A percentile compares a stretch with the other conserved stretches of the same genome.
Evolutionary conservation across 2,113 vertebrate species (phyloP).

Genomic region (Rana temporaria): DNA sequence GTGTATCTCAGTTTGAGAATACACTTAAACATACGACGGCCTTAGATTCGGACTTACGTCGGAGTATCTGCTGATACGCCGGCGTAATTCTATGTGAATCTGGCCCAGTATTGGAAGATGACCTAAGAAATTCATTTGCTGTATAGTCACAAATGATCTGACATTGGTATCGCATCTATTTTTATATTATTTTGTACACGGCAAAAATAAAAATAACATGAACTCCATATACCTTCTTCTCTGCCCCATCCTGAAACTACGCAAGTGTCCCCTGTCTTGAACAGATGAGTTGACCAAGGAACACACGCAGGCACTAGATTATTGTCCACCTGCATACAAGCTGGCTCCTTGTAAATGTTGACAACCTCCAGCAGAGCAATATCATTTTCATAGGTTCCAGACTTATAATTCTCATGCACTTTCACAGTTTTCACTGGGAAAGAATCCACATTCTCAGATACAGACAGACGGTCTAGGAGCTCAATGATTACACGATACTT

Average conservation of each 20-base stretch:
- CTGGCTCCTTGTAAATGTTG: background rate
- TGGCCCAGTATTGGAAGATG: too few species aligned
- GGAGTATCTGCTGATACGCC: too few species aligned
- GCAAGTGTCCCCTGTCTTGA: conserved; percentile 80
- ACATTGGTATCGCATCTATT: too few species aligned
- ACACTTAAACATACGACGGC: too few species aligned
- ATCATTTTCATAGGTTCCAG: conserved; percentile 85
- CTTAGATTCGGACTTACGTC: too few species aligned
- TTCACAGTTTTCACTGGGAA: conserved; percentile 68
- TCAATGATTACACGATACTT: conserved; percentile 80
- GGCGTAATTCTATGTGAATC: too few species aligned
- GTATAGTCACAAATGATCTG: too few species aligned
- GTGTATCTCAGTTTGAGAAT: too few species aligned
- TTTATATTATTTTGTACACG: too few species aligned
- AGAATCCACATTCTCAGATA: conserved; percentile 60
- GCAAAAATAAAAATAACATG: background rate
- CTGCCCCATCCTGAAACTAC: conserved; percentile 91
- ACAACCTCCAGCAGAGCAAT: conserved; percentile 87
- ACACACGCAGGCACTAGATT: conserved; percentile 80
- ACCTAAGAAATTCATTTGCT: too few species aligned
- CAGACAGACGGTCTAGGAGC: conserved; percentile 65
- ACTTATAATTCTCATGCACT: conserved; percentile 80
- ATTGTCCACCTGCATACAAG: conserved; percentile 67
- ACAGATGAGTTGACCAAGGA: conserved; percentile 87
- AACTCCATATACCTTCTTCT: conserved; percentile 73